phyloP scores from a whole-genome alignment of 2,113 vertebrate genomes.

The Megaceryle maxima region DNA sequence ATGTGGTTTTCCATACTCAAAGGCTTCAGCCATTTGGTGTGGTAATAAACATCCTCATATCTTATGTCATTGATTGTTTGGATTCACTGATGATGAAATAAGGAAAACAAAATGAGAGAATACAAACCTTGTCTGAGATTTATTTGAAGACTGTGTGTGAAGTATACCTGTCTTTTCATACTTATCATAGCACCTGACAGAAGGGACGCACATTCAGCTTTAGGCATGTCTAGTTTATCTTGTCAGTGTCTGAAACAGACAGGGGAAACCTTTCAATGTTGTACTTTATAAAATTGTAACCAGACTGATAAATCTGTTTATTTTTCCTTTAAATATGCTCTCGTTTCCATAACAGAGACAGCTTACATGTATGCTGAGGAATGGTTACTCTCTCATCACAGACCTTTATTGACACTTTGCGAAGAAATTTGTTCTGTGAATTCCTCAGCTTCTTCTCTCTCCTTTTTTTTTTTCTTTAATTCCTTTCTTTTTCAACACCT shows the following conservation, averaged over 20 bases:
- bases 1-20: not conserved
- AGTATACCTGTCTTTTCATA: conserved; percentile 39
- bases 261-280: conserved; percentile 61
- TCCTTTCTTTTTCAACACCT: conserved; percentile 2
- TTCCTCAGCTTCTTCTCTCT: conserved; percentile 27
- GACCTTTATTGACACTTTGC: conserved; percentile 22
- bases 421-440: conserved; percentile 57
- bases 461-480: not conserved
- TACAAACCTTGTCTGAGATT: conserved; percentile 11
- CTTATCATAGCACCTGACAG: conserved; percentile 37
- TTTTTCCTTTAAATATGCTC: conserved; percentile 58
- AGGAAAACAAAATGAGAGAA: conserved; percentile 38
- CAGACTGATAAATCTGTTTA: conserved; percentile 73
- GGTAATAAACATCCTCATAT: conserved; percentile 18
- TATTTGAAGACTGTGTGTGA: not conserved
- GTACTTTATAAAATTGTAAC: conserved; percentile 61
- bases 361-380: conserved; percentile 30
- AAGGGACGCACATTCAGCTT: conserved; percentile 12
- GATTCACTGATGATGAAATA: conserved; percentile 16
- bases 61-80: conserved; percentile 5
- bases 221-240: conserved; percentile 47
- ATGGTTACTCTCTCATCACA: conserved; percentile 17
- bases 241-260: conserved; percentile 62
- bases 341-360: conserved; percentile 63
- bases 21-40: not conserved